Conservation (phyloP, 2,797 vertebrate genomes). For the Bovichtus diacanthus region DNA sequence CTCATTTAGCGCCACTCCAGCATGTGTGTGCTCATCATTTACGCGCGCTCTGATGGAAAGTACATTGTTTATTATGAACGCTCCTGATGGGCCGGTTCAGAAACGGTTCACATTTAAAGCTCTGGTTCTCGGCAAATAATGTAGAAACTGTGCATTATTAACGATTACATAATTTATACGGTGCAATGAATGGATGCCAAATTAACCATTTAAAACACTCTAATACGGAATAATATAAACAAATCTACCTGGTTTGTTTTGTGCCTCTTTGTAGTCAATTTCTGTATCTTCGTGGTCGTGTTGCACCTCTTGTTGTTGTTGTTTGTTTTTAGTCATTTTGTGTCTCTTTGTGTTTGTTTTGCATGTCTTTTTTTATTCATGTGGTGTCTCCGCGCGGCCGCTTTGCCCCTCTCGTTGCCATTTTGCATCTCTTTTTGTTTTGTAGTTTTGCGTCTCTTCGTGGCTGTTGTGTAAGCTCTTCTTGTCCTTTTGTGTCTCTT, state of each 20-base stretch:
- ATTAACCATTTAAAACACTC: not conserved
- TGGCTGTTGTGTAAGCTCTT: not conserved
- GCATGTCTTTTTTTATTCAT: not conserved
- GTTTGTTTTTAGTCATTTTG: not conserved
- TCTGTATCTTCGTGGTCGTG: not conserved
- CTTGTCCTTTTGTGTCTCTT: not conserved
- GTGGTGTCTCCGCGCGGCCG: not conserved
- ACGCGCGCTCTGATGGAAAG: not conserved
- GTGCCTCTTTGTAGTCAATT: not conserved
- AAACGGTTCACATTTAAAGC: not conserved
- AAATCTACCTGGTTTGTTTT: not conserved
- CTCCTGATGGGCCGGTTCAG: not conserved
- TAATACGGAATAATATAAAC: not conserved
- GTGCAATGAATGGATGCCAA: not conserved
- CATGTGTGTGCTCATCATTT: not conserved
- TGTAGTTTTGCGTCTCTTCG: not conserved
- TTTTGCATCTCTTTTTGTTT: not conserved
- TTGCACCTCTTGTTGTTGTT: not conserved
- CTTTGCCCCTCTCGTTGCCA: not conserved
- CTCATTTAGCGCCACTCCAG: conserved; percentile 11
- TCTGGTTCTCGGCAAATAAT: not conserved
- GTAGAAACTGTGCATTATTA: not conserved
- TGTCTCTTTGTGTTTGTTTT: not conserved
- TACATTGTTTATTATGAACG: not conserved
- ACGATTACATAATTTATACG: not conserved